A percentile compares a stretch with the other conserved stretches of the same genome.
Evolutionary conservation across 2,888 invertebrate species (phyloP).

Genomic region (Uropetala carovei): DNA sequence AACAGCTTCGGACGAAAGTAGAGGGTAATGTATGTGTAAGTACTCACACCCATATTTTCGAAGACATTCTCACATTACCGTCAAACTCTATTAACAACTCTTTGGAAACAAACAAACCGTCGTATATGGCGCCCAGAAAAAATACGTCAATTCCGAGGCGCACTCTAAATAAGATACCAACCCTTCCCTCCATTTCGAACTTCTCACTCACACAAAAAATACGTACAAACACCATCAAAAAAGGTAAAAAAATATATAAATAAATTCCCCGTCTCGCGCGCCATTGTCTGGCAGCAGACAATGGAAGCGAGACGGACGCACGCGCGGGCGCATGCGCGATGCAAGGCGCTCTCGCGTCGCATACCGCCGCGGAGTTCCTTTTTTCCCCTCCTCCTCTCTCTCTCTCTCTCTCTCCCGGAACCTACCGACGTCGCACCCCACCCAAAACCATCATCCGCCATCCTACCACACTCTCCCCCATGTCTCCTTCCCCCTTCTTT

Average conservation of each 20-base stretch:
- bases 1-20: too few relatives aligned
- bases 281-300: slow-evolving; percentile 3
- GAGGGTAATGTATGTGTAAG: neutral
- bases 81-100: neutral
- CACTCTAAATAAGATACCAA: neutral
- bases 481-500: neutral
- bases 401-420: too few relatives aligned
- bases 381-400: too few relatives aligned
- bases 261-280: slow-evolving; percentile 25
- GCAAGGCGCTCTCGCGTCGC: neutral
- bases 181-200: neutral
- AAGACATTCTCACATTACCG: neutral
- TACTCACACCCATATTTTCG: neutral
- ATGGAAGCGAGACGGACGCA: slow-evolving; percentile 32
- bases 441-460: neutral
- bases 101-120: neutral
- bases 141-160: neutral
- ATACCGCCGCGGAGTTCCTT: neutral
- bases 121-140: neutral
- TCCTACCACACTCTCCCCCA: neutral
- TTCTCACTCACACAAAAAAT: neutral
- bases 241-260: neutral
- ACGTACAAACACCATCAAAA: too few relatives aligned
- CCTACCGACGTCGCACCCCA: too few relatives aligned
- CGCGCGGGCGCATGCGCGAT: slow-evolving; percentile 17